Conservation (phyloP, 2,888 invertebrate genomes). For the Caenorhabditis drosophilae region DNA sequence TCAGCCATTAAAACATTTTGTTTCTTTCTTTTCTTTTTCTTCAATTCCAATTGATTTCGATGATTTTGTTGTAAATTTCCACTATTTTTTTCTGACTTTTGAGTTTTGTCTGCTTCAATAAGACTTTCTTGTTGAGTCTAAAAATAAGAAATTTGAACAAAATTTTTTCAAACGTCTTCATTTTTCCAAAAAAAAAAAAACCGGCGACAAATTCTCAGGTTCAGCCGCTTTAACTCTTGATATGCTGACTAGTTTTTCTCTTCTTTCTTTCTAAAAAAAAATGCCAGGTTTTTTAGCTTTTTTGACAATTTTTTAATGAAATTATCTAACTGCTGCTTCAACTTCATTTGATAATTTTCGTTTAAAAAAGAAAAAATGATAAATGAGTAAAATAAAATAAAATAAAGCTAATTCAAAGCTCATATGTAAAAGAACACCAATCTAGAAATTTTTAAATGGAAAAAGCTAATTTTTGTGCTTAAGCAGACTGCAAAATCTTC, state of each 20-base stretch:
- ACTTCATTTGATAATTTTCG: constrained; percentile 15
- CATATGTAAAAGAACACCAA: no score
- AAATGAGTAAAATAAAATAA: constrained; percentile 7
- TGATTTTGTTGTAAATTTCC: no score
- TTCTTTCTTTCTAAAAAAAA: no score
- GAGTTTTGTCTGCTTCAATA: constrained; percentile 21
- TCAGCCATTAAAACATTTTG: not conserved
- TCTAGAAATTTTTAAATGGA: constrained; percentile 13
- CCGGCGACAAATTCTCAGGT: no score
- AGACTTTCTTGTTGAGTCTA: constrained; percentile 19
- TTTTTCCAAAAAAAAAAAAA: constrained; percentile 9
- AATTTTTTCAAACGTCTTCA: not conserved
- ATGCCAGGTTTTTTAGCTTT: no score
- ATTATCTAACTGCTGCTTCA: no score
- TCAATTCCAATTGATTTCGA: not conserved
- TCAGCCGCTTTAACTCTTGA: no score
- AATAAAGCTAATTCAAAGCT: constrained; percentile 7
- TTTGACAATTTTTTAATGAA: no score
- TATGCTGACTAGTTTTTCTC: no score
- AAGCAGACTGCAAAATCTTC: no score
- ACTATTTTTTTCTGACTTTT: constrained; percentile 15
- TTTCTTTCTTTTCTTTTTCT: not conserved
- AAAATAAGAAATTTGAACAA: not conserved
- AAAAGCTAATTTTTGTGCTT: not conserved
- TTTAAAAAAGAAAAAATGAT: constrained; percentile 21